Evolutionary conservation across 2,797 vertebrate genomes (phyloP).

Genomic region (Pelobates cultripes): DNA sequence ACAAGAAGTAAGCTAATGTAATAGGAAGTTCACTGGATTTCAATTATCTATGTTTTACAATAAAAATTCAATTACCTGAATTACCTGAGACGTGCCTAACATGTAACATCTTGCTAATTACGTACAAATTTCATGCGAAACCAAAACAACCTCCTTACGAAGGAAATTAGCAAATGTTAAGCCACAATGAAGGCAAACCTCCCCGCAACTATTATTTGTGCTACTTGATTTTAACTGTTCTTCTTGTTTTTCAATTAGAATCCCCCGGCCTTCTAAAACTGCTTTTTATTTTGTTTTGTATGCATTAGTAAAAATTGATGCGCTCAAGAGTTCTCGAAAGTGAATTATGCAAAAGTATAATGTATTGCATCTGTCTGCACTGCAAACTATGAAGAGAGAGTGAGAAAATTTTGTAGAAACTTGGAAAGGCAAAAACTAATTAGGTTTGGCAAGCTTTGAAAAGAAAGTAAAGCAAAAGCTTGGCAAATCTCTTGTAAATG

Average conservation of each 20-base stretch:
- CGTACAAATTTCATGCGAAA: slow-evolving; percentile 63
- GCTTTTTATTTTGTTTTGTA: slow-evolving; percentile 60
- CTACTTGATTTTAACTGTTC: slow-evolving; percentile 60
- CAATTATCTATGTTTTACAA: slow-evolving; percentile 39
- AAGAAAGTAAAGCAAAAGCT: slow-evolving; percentile 33
- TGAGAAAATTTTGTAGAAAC: slow-evolving; percentile 59
- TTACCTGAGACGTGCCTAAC: slow-evolving; percentile 62
- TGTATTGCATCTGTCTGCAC: slow-evolving; percentile 58
- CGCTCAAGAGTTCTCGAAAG: slow-evolving; percentile 65
- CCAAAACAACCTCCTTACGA: slow-evolving; percentile 73
- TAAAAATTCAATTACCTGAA: slow-evolving; percentile 63
- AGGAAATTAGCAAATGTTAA: slow-evolving; percentile 73
- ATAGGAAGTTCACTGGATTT: slow-evolving; percentile 21
- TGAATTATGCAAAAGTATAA: slow-evolving; percentile 63
- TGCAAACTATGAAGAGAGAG: slow-evolving; percentile 50
- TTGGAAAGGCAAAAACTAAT: slow-evolving; percentile 57
- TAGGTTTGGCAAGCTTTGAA: slow-evolving; percentile 57
- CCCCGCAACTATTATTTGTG: slow-evolving; percentile 55
- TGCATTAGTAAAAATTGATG: slow-evolving; percentile 71
- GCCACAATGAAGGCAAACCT: slow-evolving; percentile 64
- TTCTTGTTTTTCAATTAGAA: slow-evolving; percentile 64
- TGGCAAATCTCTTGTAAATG: slow-evolving; percentile 49
- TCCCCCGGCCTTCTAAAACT: slow-evolving; percentile 55
- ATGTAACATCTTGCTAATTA: slow-evolving; percentile 63
- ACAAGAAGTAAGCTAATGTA: not conserved